Evolutionary conservation across 2,113 vertebrate species (phyloP).

Genomic region (Amphiprion percula): DNA sequence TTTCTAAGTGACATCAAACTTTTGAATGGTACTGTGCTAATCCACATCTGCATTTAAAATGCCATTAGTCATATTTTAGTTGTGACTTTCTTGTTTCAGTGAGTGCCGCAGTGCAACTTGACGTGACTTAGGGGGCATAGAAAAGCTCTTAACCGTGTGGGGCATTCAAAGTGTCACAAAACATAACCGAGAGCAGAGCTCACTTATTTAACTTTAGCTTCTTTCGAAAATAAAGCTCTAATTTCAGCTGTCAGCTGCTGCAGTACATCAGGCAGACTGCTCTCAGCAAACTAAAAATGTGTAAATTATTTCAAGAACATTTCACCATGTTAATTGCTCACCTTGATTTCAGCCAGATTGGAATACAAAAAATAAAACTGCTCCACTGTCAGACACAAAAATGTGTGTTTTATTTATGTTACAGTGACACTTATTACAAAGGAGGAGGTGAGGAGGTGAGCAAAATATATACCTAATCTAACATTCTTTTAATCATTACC

Average conservation of each 20-base stretch:
- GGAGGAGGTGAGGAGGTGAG: too few relatives aligned
- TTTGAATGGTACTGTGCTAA: too few relatives aligned
- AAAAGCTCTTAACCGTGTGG: conserved; percentile 21
- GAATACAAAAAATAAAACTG: background rate
- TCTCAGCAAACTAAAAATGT: background rate
- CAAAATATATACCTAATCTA: background rate
- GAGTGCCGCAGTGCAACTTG: background rate
- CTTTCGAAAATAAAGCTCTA: background rate
- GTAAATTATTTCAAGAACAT: background rate
- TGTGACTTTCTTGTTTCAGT: background rate
- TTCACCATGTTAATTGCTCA: background rate
- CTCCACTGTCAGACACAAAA: background rate
- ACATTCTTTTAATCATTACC: conserved; percentile 2
- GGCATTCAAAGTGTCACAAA: background rate
- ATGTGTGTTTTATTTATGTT: background rate
- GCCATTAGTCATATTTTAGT: background rate
- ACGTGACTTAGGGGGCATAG: background rate
- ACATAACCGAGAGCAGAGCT: conserved; percentile 14
- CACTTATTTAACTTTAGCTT: conserved; percentile 18
- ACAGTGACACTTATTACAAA: background rate
- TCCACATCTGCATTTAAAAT: too few relatives aligned
- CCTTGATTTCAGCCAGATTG: conserved; percentile 9
- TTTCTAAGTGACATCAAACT: too few relatives aligned
- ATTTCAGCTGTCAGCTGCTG: conserved; percentile 21
- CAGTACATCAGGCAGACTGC: conserved; percentile 12